phyloP scores from a whole-genome alignment of 1,140 invertebrate genomes.

The Neodiprion pinetum region DNA sequence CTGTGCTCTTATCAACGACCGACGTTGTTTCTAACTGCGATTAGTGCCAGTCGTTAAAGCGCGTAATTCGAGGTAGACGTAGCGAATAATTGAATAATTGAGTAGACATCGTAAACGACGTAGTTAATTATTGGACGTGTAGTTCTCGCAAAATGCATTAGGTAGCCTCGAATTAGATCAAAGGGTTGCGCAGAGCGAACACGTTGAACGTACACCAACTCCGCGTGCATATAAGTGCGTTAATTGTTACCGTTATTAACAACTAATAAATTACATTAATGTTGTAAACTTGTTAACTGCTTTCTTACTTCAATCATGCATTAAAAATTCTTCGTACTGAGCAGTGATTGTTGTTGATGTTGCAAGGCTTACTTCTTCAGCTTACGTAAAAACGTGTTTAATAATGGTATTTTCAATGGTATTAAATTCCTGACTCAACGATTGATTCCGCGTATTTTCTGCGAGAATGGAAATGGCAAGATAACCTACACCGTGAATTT shows the following conservation, averaged over 20 bases:
- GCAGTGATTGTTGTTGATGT: too few species aligned
- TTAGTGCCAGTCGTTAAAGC: background rate
- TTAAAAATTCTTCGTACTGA: too few species aligned
- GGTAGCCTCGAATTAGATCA: background rate
- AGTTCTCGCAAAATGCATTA: background rate
- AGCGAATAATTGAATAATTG: conserved; percentile 5
- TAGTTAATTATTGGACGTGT: background rate
- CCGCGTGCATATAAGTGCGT: too few species aligned
- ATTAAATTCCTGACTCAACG: background rate
- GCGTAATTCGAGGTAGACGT: background rate
- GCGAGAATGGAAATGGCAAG: background rate
- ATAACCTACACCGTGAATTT: background rate
- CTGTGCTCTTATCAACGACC: background rate
- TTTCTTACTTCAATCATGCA: too few species aligned
- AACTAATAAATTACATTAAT: too few species aligned
- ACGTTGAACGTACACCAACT: background rate
- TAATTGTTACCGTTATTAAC: too few species aligned
- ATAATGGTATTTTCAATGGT: background rate
- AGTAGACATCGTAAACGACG: background rate
- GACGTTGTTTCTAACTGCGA: background rate
- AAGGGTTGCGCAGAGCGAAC: background rate
- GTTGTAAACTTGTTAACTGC: too few species aligned
- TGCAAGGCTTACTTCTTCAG: too few species aligned
- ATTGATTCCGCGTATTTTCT: background rate
- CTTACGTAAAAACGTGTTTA: background rate